These are phyloP conservation scores for Propithecus perrieri DNA, from an alignment of 2,797 vertebrate genomes.

Conservation along the genomic window DNA sequence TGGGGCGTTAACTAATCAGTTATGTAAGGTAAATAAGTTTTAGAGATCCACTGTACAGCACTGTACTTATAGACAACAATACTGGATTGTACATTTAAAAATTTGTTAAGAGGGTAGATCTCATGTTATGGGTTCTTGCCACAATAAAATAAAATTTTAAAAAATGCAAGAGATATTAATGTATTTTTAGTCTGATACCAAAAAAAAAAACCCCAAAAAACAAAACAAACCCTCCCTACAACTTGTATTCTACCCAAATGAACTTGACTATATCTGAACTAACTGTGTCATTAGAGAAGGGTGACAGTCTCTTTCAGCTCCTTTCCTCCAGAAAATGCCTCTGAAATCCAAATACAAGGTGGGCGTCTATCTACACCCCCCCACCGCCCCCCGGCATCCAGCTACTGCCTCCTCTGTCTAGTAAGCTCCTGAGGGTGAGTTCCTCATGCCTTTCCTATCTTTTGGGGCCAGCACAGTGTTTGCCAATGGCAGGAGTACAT, in stretches of 20 bases:
- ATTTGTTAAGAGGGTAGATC: not conserved
- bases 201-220: not conserved
- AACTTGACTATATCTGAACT: not conserved
- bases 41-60: not conserved
- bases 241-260: not conserved
- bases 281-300: not conserved
- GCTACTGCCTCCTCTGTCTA: not conserved
- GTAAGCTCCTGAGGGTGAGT: rapidly evolving
- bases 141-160: not conserved
- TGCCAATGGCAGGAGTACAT: not conserved
- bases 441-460: not conserved
- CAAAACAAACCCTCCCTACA: too few species aligned
- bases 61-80: not conserved
- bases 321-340: not conserved
- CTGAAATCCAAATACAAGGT: not conserved
- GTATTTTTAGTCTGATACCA: not conserved
- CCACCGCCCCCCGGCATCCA: not conserved
- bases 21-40: not conserved
- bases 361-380: not conserved
- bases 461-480: not conserved
- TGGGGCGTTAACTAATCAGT: not conserved
- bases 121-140: not conserved
- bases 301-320: not conserved
- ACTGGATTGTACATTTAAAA: not conserved
- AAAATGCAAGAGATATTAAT: not conserved